Base-by-base conservation (phyloP, 2,113 vertebrate species). In the Synchiropus splendidus region DNA sequence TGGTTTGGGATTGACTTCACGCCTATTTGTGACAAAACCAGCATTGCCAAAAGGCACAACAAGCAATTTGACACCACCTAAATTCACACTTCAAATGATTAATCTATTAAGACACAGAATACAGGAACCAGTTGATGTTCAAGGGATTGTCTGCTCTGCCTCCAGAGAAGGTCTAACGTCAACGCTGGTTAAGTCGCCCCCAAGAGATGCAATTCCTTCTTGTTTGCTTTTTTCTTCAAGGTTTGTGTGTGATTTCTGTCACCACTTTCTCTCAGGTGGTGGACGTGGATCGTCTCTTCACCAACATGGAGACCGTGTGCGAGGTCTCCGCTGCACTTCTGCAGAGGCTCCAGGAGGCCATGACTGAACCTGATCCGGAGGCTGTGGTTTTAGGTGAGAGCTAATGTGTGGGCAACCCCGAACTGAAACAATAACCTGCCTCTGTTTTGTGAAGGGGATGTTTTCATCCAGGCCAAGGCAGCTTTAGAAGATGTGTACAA, bases 401-500 rank as follows among this genome's bases (percentile, higher is more conserved):
- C 8, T n/a, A n/a, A n/a, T n/a, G n/a, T n/a, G 10, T 16, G 15
- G 18, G 10, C 13, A 36, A 5, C 4, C 35, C 4, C 12, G 37
- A 12, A 14, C 17, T 5, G 6, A 38, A 41, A 33, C 6, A 1
- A 14, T 39, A 16, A 36, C 1, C 15, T 14, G 9, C 27, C 6
- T 6, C 1, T 1, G 31, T 38, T 38, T 51, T 10, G n/a, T 4
- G 58, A 67, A 97, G 94, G 95, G 49, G 85, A 93, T 36, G 86
- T 89, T 30, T 98, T 98, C 81, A 84, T 96, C 75, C 89, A 94
- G 73, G 85, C 87, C 46, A 96, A 92, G 83, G 85, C 78, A 49
- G 83, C 84, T 6, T 59, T 98, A 64, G 95, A 98, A 80, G 92
- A 94, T 6, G 85, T 88, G 6, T 98, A 94, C 79, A 98, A 97